Evolutionary conservation across 2,888 invertebrate genomes (phyloP).

Genomic region (Charanyca ferruginea): DNA sequence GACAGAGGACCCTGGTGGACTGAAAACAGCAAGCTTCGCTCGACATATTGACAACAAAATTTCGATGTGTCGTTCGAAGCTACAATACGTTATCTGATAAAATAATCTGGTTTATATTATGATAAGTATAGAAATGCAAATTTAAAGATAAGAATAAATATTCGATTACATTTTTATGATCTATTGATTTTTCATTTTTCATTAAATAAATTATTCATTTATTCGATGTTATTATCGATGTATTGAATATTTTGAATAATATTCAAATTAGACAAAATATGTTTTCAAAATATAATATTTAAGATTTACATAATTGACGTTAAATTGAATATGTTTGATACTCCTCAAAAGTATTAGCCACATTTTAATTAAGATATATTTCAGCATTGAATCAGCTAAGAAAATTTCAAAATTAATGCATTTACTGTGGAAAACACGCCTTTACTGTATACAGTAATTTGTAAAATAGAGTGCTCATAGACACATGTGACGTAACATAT

Average conservation of each 20-base stretch:
- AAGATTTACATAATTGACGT: background rate
- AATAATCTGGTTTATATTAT: slow-evolving; percentile 1
- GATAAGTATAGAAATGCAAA: slow-evolving; percentile 19
- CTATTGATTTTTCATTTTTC: slow-evolving; percentile 15
- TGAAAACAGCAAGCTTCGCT: slow-evolving; percentile 23
- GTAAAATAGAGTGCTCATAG: slow-evolving; percentile 4
- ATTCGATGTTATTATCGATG: background rate
- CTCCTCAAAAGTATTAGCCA: background rate
- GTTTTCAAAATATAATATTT: background rate
- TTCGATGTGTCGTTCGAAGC: slow-evolving; percentile 53
- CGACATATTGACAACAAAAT: slow-evolving; percentile 35
- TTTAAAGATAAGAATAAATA: slow-evolving; percentile 6
- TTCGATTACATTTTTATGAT: slow-evolving; percentile 12
- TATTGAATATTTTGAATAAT: background rate
- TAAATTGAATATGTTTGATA: background rate
- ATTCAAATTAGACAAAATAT: background rate
- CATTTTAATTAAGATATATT: background rate
- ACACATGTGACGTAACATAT: slow-evolving; percentile 3
- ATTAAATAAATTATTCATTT: background rate
- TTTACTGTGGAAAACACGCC: slow-evolving; percentile 55
- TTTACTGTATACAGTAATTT: background rate
- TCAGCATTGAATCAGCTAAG: background rate
- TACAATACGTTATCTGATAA: slow-evolving; percentile 27
- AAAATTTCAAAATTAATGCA: slow-evolving; percentile 13
- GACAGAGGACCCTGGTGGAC: background rate